Evolutionary conservation across 2,888 invertebrate species (phyloP), one percentile per base, ranked within the genome.

Genomic region (Cyrtodaria siliqua): DNA sequence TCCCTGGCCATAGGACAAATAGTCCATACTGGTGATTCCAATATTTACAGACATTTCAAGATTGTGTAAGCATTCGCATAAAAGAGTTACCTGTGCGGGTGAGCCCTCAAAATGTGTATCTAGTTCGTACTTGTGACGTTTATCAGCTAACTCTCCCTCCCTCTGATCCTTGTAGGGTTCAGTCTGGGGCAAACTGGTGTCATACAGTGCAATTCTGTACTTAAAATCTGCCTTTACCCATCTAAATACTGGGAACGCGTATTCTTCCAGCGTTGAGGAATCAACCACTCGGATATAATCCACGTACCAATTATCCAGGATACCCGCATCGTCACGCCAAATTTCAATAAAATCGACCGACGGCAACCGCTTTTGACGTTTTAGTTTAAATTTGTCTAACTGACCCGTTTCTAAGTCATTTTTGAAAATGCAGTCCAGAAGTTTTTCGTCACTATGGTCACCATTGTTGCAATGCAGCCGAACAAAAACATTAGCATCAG

Each of bases 401-500:
- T 84, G 79, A 6, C 89, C 88, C 23, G 86, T 79, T 75, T 90
- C 89, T 66, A 91, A 92, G 70, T 92, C 91, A 72, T 91, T 88
- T 52, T 86, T 85, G 49, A 93, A 90, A 24, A 87, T 85, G 53
- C 92, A 88, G 75, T 93, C 91, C 42, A 94, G 88, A 18, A 86
- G 89, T 61, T 92, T 85, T 33, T 87, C 85, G 0, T 88, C 85
- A 0, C 93, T 91, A 27, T 79, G 67, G 26, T 89, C 83, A 1
- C 91, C 93, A 0, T 84, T 62, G 23, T 91, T 91, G 62, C 93
- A 94, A 59, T 92, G 90, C 4, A 94, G 78, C 18, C 91, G 84
- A 2, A 93, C 85, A 77, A 85, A 89, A 0, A 94, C 91, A 64
- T 93, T 93, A 47, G 93, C 93, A 75, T 94, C 93, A 0, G 93